Base-by-base conservation (phyloP, 2,888 invertebrate species). In the Archaeoteleia sp. region DNA sequence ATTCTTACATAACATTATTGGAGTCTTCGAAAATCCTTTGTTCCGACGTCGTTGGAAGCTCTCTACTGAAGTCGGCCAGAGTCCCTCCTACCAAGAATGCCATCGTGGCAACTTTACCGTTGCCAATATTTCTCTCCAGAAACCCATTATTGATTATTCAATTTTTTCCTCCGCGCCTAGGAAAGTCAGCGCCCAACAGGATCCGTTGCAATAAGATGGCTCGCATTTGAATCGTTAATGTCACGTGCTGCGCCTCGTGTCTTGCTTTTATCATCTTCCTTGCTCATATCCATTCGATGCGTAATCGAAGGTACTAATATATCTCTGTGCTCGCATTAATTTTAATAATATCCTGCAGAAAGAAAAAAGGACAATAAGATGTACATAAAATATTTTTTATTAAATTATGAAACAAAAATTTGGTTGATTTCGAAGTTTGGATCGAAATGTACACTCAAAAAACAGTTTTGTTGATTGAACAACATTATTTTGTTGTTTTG, bases 141-240 rank as follows among this genome's bases (percentile, higher is more conserved):
- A 57, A 32, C 29, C 65, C 34, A 57, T 65, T 46, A 65, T 57
- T 57, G 57, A 43, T 53, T 53, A 65, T 65, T 65, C 57, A 57
- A 65, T 65, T 57, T 65, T 62, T 63, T 51, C 34, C 43, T 35
- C 25, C 5, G 48, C 45, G 20, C 8, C 35, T 25, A 48, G 32
- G 37, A 63, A 49, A 54, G 45, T 46, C 51, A 65, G 57, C 49
- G 30, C 14, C 48, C 55, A 45, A 9, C 37, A 27, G 49, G 39
- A 51, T 57, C 54, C 43, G 49, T 63, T 63, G 57, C 65, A 65
- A 65, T 65, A 65, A 65, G 49, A 63, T 37, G 12, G 23, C 55
- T 48, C 46, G 49, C 54, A 43, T 43, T 57, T 46, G 65, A 65
- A 65, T 57, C 65, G 65, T 65, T 65, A 65, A 65, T 65, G 46